Evolutionary conservation across 2,888 invertebrate species (phyloP).

Genomic region (Ephialtes manifestator): DNA sequence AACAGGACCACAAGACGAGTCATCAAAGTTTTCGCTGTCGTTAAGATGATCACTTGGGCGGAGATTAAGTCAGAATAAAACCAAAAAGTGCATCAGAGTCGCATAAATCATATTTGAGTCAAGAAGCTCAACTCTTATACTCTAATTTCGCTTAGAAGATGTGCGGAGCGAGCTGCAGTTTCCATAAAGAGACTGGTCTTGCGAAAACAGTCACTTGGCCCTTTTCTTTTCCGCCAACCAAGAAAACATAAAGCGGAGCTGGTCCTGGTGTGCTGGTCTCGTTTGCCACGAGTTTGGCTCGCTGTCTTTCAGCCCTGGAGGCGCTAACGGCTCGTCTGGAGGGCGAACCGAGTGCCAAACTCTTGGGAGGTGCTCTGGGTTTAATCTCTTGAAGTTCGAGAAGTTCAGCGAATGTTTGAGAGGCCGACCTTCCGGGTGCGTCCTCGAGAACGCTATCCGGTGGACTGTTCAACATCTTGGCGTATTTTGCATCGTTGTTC

Average conservation of each 20-base stretch:
- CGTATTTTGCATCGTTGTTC: conserved; percentile 83
- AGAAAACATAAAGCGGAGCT: conserved; percentile 89
- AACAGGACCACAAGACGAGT: background rate
- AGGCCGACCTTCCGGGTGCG: conserved; percentile 84
- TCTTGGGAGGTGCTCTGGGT: conserved; percentile 86
- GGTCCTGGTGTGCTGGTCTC: conserved; percentile 85
- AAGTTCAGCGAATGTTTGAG: conserved; percentile 82
- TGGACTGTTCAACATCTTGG: conserved; percentile 87
- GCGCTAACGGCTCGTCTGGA: conserved; percentile 88
- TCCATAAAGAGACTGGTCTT: conserved; percentile 93
- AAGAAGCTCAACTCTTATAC: background rate
- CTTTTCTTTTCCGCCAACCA: conserved; percentile 93
- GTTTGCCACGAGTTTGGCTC: conserved; percentile 82
- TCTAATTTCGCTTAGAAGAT: conserved; percentile 79
- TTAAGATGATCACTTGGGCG: background rate
- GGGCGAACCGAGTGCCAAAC: conserved; percentile 86
- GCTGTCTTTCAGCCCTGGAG: conserved; percentile 87
- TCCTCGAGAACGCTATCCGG: conserved; percentile 89
- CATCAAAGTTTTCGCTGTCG: background rate
- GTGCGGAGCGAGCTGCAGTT: conserved; percentile 88
- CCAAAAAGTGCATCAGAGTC: background rate
- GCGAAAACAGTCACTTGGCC: conserved; percentile 92
- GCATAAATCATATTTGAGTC: background rate
- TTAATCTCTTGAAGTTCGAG: conserved; percentile 83
- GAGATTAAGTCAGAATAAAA: background rate